Percentiles rank a stretch among this genome's conserved stretches.
These are phyloP conservation scores for Arbacia lixula DNA, from an alignment of 53 echinoderm and acorn worm genomes.

Conservation along the genomic window DNA sequence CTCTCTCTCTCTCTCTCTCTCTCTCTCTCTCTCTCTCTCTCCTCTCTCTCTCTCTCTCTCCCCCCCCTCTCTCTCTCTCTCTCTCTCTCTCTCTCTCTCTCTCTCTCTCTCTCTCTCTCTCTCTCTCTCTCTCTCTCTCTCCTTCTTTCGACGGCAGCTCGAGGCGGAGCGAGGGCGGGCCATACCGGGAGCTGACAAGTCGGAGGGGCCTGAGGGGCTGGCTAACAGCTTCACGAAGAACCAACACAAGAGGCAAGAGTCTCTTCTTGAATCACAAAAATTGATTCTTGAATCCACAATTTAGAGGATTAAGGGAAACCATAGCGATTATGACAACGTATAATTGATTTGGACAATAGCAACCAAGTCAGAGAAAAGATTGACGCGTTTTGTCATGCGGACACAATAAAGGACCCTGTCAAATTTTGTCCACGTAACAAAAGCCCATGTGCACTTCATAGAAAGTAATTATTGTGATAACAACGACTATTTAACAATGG, in stretches of 20 bases:
- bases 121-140: not conserved
- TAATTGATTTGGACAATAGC: too few species aligned
- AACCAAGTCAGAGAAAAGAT: too few species aligned
- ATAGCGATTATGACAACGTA: too few species aligned
- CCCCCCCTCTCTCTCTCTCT: not conserved
- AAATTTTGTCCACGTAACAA: too few species aligned
- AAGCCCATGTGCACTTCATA: too few species aligned
- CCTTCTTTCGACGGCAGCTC: conserved; percentile 16
- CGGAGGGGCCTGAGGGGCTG: conserved; percentile 5
- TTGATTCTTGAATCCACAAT: too few species aligned
- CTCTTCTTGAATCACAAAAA: too few species aligned
- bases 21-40: not conserved
- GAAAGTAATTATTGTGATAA: too few species aligned
- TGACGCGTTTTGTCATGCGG: too few species aligned
- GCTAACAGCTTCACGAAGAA: conserved; percentile 8
- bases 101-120: not conserved
- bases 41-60: not conserved
- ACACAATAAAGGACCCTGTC: too few species aligned
- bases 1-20: not conserved
- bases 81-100: not conserved
- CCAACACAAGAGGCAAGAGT: conserved; percentile 7
- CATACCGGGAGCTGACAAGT: conserved; percentile 43
- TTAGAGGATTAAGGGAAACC: too few species aligned
- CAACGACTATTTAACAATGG: too few species aligned
- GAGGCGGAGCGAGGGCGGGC: conserved; percentile 43